Evolutionary conservation across 2,797 vertebrate species (phyloP), one percentile per base, ranked within the genome.

Genomic region (Ammospiza maritima): DNA sequence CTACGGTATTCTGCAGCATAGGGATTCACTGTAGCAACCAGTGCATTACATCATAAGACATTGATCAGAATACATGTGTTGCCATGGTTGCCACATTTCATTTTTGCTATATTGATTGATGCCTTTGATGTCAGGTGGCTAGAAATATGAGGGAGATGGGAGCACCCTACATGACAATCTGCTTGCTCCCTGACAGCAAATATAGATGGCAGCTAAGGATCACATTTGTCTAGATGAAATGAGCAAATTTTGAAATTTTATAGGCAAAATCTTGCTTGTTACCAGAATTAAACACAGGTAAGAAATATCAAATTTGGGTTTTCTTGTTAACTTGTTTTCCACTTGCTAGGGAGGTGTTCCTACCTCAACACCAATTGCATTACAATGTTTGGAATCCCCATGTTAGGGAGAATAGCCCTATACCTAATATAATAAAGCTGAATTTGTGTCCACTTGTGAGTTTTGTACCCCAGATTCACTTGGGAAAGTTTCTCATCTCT

Each of bases 11-110:
- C 32, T 80, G 38, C 64, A 73, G 15, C 56, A 47, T 8, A 87
- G 36, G 20, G 51, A 89, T 78, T 83, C 30, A 18, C 40, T 82
- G 83, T 80, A 96, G 87, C 73, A 54, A 76, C 90, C 65, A 81
- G 45, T 48, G 54, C 40, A 48, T 58, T 92, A 65, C 66, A 10
- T 53, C 75, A 66, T 79, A 81, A 96, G 53, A 38, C 40, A 62
- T n/a, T 88, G 76, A 82, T 93, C 80, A 84, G 69, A 82, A 58
- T 32, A 64, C 34, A 7, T n/a, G 21, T n/a, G 91, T 96, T 97
- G 78, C 80, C 51, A 58, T 79, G 74, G 95, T 76, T 96, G 77
- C 80, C 48, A 45, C 29, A 54, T 74, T 89, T 94, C 64, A 10
- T 79, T 93, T 94, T 76, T 91, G 53, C 38, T 30, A 1, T 73